phyloP scores from a whole-genome alignment of 2,888 invertebrate genomes.

The Hypomecis atomaria region DNA sequence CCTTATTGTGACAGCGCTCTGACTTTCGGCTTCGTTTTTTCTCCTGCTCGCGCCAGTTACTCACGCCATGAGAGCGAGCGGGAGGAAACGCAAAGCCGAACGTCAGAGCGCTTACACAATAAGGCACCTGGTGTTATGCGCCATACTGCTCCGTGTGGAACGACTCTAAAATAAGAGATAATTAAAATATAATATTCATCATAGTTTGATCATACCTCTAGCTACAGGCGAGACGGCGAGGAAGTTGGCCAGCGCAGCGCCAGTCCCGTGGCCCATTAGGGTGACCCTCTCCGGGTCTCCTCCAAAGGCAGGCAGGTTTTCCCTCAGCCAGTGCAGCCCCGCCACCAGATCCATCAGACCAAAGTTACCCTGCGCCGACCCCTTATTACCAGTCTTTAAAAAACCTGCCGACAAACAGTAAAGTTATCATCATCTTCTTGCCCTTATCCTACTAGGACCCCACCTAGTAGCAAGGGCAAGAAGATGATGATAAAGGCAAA shows the following conservation, averaged over 20 bases:
- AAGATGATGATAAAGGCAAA: no score
- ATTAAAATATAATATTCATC: no score
- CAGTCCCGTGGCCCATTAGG: constrained; percentile 97
- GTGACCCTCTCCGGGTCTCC: constrained; percentile 97
- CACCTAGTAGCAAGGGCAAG: no score
- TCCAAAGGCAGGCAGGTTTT: constrained; percentile 97
- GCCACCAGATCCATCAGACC: constrained; percentile 97
- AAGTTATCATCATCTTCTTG: constrained; percentile 1
- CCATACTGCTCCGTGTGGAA: no score
- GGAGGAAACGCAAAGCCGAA: no score
- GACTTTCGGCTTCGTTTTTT: no score
- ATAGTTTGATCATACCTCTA: constrained; percentile 87
- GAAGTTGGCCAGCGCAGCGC: constrained; percentile 98
- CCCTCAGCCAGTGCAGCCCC: constrained; percentile 97
- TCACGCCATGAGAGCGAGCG: no score
- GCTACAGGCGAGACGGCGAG: constrained; percentile 98
- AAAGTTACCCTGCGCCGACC: constrained; percentile 95
- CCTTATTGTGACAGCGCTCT: no score
- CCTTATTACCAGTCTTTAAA: constrained; percentile 94
- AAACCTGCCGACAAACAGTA: constrained; percentile 87
- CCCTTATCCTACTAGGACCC: background rate
- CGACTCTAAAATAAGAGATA: no score
- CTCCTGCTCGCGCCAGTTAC: no score
- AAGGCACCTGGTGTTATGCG: no score
- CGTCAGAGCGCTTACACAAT: no score